phyloP scores from a whole-genome alignment of 2,113 vertebrate species.

The Crotalus horridus region DNA sequence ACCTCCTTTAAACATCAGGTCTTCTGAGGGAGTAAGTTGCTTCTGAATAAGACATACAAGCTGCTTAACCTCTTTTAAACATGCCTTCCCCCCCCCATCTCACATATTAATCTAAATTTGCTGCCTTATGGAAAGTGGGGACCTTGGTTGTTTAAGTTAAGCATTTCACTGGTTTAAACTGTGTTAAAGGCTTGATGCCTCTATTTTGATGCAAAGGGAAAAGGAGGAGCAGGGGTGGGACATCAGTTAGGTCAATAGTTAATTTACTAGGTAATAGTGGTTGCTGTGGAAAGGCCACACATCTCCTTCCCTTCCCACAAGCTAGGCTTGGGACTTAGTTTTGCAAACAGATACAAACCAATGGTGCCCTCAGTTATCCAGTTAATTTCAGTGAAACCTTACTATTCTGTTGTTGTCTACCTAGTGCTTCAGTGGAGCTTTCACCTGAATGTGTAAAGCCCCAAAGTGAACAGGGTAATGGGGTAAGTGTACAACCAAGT shows the following conservation, averaged over 20 bases:
- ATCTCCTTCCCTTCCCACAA: not conserved
- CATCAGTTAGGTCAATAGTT: not conserved
- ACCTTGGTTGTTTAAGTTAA: not conserved
- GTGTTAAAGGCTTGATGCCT: not conserved
- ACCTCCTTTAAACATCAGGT: not conserved
- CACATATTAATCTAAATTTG: constrained; percentile 32
- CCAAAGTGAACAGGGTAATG: not conserved
- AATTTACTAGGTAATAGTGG: not conserved
- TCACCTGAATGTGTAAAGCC: not conserved
- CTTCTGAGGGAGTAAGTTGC: constrained; percentile 3
- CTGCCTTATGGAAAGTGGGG: constrained; percentile 14
- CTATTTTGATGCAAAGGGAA: constrained; percentile 12
- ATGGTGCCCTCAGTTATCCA: not conserved
- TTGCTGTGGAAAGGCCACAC: not conserved
- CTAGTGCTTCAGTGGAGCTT: not conserved
- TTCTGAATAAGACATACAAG: constrained; percentile 37
- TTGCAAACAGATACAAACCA: not conserved
- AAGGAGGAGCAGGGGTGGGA: not conserved
- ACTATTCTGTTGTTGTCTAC: not conserved
- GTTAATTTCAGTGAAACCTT: not conserved
- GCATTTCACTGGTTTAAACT: not conserved
- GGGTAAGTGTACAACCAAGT: not conserved
- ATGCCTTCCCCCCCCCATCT: not conserved
- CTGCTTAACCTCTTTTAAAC: constrained; percentile 14
- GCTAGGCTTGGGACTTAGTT: constrained; percentile 27